These are phyloP conservation scores for Carcina quercana DNA, from an alignment of 2,888 invertebrate species.

Conservation along the genomic window DNA sequence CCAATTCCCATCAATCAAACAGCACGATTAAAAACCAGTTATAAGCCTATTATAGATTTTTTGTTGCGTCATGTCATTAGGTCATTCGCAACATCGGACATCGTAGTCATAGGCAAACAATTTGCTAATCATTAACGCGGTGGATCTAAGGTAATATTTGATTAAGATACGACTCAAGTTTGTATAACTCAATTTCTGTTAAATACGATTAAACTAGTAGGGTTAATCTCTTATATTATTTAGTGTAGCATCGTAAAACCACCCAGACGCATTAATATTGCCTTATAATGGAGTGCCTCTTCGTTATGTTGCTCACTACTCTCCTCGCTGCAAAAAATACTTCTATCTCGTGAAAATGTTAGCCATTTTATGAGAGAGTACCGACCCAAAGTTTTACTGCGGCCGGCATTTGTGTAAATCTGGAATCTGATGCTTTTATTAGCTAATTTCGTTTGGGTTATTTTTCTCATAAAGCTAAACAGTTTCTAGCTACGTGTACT, in stretches of 20 bases:
- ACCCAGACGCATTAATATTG: conserved; percentile 31
- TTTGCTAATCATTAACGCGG: conserved; percentile 4
- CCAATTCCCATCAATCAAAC: conserved; percentile 3
- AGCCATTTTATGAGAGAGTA: conserved; percentile 12
- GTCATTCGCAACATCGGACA: no score
- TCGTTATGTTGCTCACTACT: conserved; percentile 4
- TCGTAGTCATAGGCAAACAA: conserved; percentile 4
- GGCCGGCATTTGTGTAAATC: conserved; percentile 21
- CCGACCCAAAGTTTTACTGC: conserved; percentile 3
- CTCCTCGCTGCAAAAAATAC: conserved; percentile 1
- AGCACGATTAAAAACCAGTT: conserved; percentile 4
- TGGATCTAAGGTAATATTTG: no score
- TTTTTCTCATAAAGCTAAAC: conserved; percentile 24
- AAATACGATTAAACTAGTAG: no score
- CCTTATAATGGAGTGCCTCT: conserved; percentile 22
- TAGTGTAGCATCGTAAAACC: conserved; percentile 8
- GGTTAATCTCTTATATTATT: conserved; percentile 8
- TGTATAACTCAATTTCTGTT: neutral
- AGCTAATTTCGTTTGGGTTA: conserved; percentile 27
- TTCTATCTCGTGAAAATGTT: conserved; percentile 14
- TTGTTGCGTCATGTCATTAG: conserved; percentile 17
- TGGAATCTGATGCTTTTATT: conserved; percentile 23
- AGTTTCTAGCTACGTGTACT: conserved; percentile 19
- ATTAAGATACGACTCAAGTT: neutral
- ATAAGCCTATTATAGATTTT: conserved; percentile 6